These are phyloP conservation scores for Xerus rutilus DNA, from an alignment of 2,797 vertebrate genomes.

Conservation along the genomic window DNA sequence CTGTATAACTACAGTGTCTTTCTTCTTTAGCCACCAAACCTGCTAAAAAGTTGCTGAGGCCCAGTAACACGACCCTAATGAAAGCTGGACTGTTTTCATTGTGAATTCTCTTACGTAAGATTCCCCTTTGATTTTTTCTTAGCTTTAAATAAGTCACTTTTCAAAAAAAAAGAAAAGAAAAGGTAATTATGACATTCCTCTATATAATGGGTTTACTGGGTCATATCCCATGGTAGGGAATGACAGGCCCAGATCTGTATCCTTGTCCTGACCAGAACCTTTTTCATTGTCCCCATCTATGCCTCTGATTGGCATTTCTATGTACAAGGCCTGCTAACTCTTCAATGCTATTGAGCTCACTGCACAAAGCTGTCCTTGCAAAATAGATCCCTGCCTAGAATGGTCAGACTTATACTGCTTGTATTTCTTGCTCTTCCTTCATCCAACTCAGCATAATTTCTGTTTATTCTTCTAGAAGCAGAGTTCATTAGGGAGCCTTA, in stretches of 20 bases:
- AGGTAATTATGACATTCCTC: constrained; percentile 43
- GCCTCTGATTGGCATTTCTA: background rate
- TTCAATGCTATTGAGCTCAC: background rate
- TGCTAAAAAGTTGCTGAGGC: background rate
- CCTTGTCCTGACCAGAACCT: background rate
- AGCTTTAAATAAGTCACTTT: constrained; percentile 66
- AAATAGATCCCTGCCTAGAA: background rate
- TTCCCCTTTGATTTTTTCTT: constrained; percentile 74
- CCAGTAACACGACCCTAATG: background rate
- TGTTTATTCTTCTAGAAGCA: background rate
- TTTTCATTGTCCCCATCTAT: background rate
- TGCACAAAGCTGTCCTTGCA: background rate
- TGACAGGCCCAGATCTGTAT: background rate
- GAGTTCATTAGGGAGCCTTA: background rate
- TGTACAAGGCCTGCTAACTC: background rate
- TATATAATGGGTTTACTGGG: constrained; percentile 59
- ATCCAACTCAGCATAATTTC: constrained; percentile 2
- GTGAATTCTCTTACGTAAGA: background rate
- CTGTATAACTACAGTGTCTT: background rate
- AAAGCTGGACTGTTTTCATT: constrained; percentile 50
- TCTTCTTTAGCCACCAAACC: background rate
- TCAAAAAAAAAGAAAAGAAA: background rate
- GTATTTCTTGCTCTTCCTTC: background rate
- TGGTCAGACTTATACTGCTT: background rate
- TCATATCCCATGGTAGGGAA: background rate